Base-by-base conservation (phyloP, 2,888 invertebrate genomes). In the Icerya purchasi region DNA sequence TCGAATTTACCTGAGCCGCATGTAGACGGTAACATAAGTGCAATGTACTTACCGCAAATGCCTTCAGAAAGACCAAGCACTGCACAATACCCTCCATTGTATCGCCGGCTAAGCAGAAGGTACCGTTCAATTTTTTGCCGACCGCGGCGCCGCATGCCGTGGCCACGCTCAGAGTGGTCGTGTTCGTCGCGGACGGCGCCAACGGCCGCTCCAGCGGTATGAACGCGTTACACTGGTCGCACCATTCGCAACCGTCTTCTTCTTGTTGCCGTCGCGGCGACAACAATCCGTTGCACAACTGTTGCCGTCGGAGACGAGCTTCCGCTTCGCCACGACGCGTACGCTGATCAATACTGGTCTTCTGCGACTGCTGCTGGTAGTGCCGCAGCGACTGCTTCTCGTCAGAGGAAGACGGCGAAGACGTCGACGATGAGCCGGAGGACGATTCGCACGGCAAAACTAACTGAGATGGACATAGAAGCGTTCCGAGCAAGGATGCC, bases 21-120 rank as follows among this genome's bases (percentile, higher is more conserved):
- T n/a, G n/a, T n/a, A n/a, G n/a, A n/a, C n/a, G n/a, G n/a, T n/a
- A n/a, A n/a, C n/a, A n/a, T n/a, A n/a, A n/a, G n/a, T n/a, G n/a
- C n/a, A n/a, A n/a, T n/a, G n/a, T n/a, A n/a, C 88, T 84, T 78
- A 90, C 90, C 85, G 88, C 87, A 72, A 89, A 89, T 51, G 89
- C 89, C 74, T 89, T 90, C 70, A 89, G 81, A 76, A 89, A 89
- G 68, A 90, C 90, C 68, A 90, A 79, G 72, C 89, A 89, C 76
- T 90, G 89, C 70, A 90, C 88, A 70, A 90, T 89, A 67, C 88
- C 89, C 71, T 90, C 89, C 88, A 90, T 89, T 62, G 89, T 89
- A 74, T 89, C 89, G 59, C 89, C 89, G 54, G 87, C 86, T 62
- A 89, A 79, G 69, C 88, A 87, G 74, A 90, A 89, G 58, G 87